Conservation (phyloP, 1,140 invertebrate species). For the Ooceraea biroi region DNA sequence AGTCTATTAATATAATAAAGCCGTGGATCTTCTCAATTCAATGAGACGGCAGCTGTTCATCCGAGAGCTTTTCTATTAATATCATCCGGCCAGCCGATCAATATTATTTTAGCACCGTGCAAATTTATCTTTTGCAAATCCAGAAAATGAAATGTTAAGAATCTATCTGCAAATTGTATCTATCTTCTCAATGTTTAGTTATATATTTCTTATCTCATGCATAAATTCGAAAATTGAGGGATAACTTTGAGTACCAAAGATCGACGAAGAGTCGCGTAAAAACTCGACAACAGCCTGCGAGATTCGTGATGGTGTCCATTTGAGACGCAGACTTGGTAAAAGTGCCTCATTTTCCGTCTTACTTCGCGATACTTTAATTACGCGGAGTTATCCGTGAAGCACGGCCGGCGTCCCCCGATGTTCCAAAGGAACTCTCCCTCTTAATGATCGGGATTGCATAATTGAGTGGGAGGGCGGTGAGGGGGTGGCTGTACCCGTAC, state of each 20-base stretch:
- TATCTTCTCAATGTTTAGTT: too few relatives aligned
- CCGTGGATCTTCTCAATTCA: not conserved
- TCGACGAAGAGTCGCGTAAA: not conserved
- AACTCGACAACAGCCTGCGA: not conserved
- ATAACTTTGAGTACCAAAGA: not conserved
- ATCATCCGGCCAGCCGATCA: too few relatives aligned
- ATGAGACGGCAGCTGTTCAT: not conserved
- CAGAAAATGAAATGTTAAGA: too few relatives aligned
- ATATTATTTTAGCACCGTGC: too few relatives aligned
- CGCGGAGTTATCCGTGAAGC: conserved; percentile 3
- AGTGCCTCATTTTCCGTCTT: conserved; percentile 29
- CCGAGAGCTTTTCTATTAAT: not conserved
- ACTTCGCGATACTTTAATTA: conserved; percentile 45
- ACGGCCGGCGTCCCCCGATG: conserved; percentile 10
- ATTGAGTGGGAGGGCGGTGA: conserved; percentile 27
- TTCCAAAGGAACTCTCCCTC: conserved; percentile 12
- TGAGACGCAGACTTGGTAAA: not conserved
- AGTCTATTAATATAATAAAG: conserved; percentile 14
- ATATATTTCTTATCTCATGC: too few relatives aligned
- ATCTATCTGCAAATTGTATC: too few relatives aligned
- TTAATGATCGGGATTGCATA: conserved; percentile 58
- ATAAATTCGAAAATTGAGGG: too few relatives aligned
- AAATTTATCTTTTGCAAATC: too few relatives aligned
- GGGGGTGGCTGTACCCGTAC: too few relatives aligned
- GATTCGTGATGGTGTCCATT: not conserved